Evolutionary conservation across 1,140 invertebrate genomes (phyloP).

Genomic region (Odontomachus brunneus): DNA sequence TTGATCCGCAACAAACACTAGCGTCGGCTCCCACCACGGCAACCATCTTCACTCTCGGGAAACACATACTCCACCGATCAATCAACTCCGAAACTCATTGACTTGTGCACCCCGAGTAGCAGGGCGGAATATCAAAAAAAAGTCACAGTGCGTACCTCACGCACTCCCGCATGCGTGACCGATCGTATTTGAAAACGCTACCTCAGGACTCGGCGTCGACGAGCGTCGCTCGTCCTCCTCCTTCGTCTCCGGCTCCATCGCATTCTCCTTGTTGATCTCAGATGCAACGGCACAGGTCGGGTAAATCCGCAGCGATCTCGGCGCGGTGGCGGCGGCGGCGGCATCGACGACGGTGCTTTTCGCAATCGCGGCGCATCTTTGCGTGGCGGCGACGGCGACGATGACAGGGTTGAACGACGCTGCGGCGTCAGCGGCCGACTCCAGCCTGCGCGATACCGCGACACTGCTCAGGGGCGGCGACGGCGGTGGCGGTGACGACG

Average conservation of each 20-base stretch:
- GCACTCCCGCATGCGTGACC: not conserved
- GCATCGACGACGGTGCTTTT: constrained; percentile 65
- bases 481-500: not conserved
- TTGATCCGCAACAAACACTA: not conserved
- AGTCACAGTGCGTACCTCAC: not conserved
- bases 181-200: constrained; percentile 38
- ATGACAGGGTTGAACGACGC: constrained; percentile 55
- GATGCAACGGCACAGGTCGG: constrained; percentile 49
- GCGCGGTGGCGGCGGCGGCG: constrained; percentile 14
- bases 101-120: not conserved
- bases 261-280: constrained; percentile 76
- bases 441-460: constrained; percentile 68
- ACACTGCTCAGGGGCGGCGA: constrained; percentile 66
- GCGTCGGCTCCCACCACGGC: too few species aligned
- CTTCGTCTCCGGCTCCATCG: constrained; percentile 80
- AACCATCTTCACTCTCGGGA: not conserved
- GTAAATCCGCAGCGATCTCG: constrained; percentile 59
- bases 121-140: not conserved
- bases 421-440: constrained; percentile 66
- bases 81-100: not conserved
- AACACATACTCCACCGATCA: not conserved
- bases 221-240: constrained; percentile 80
- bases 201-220: constrained; percentile 79
- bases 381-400: constrained; percentile 53
- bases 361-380: constrained; percentile 63